Evolutionary conservation across 2,888 invertebrate genomes (phyloP), one percentile per base, ranked within the genome.

Genomic region (Timandra comae): DNA sequence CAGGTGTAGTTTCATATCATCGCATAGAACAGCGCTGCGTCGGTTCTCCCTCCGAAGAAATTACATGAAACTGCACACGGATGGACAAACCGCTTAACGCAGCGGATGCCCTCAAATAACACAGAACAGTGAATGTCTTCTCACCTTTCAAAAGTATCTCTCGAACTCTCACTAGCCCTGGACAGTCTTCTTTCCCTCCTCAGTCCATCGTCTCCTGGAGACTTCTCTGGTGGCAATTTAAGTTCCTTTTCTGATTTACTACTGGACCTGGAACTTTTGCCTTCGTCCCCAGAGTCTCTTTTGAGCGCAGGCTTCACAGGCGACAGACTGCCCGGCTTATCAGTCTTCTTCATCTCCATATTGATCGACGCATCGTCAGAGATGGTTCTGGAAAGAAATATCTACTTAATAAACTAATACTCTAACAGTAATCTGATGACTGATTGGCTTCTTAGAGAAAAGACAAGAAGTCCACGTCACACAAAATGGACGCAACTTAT

Each of bases 321-420:
- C 53, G 84, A 82, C 41, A 79, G 52, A 53, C 67, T 84, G 71
- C 80, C 80, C 52, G 79, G 57, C 62, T 79, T 81, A 29, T 82
- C 84, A 53, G 65, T 63, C 52, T 73, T 78, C 60, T 82, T 85
- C 76, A 85, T 61, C 81, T 85, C 84, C 84, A 84, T 82, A 69
- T 70, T 70, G 68, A 52, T 38, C 55, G 55, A 47, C 46, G 43
- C 54, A 57, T 67, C 80, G 78, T 84, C 59, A 49, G 74, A 16
- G 16, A n/a, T n/a, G 19, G 7, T 32, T 26, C 35, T 20, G 34
- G 21, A 8, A 26, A 26, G 25, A n/a, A n/a, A n/a, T n/a, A n/a
- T n/a, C n/a, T n/a, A n/a, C n/a, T n/a, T n/a, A n/a, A n/a, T n/a
- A n/a, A n/a, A n/a, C n/a, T n/a, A n/a, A n/a, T n/a, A n/a, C n/a